A percentile compares a stretch with the other conserved stretches of the same genome.
phyloP scores from a whole-genome alignment of 2,888 invertebrate genomes.

The Eilema caniola region DNA sequence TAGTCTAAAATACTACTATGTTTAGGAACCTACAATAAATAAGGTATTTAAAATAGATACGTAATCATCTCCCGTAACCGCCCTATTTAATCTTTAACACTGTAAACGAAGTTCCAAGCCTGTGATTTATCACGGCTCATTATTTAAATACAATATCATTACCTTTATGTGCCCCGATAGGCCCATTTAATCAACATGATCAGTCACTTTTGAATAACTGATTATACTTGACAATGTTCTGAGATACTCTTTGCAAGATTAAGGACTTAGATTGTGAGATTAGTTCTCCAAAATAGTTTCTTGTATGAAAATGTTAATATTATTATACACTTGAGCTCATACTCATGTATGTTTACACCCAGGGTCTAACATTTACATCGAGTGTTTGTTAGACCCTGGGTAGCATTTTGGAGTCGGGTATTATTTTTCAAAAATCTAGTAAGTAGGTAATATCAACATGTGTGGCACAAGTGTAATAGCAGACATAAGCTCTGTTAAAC shows the following conservation, averaged over 20 bases:
- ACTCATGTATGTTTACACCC: too few relatives aligned
- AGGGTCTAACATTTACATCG: too few relatives aligned
- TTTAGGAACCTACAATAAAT: too few relatives aligned
- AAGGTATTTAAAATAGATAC: not conserved
- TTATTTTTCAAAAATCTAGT: too few relatives aligned
- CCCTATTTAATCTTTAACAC: not conserved
- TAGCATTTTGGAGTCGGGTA: too few relatives aligned
- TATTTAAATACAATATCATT: conserved; percentile 18
- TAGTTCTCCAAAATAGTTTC: not conserved
- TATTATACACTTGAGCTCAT: too few relatives aligned
- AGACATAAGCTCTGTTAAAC: too few relatives aligned
- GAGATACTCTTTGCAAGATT: conserved; percentile 9
- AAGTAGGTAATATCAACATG: too few relatives aligned
- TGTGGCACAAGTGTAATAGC: too few relatives aligned
- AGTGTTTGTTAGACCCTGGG: too few relatives aligned
- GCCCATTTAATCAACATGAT: conserved; percentile 17
- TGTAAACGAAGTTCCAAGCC: not conserved
- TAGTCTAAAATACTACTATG: too few relatives aligned
- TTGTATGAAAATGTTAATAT: not conserved
- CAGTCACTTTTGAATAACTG: conserved; percentile 19
- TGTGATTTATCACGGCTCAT: conserved; percentile 9
- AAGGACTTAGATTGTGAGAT: conserved; percentile 6
- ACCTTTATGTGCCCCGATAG: conserved; percentile 18
- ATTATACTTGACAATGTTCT: conserved; percentile 6
- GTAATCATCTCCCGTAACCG: not conserved